Percentiles rank a stretch among this genome's conserved stretches.
Conservation (phyloP, 2,888 invertebrate genomes). For the Formica aserva region DNA sequence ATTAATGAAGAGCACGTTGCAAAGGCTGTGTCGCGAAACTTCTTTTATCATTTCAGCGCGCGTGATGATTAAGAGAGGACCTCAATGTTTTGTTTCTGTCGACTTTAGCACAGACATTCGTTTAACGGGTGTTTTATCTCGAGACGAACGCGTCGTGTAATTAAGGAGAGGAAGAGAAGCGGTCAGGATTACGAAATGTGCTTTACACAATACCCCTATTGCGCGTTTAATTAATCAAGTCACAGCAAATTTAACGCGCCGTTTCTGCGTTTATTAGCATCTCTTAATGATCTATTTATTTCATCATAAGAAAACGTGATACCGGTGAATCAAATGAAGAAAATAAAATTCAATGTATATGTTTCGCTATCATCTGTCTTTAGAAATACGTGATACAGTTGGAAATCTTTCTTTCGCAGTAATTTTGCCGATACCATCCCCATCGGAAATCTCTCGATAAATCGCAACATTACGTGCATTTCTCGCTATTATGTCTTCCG, state of each 20-base stretch:
- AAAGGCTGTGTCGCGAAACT: not conserved
- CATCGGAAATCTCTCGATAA: not conserved
- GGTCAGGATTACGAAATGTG: constrained; percentile 33
- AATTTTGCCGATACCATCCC: not conserved
- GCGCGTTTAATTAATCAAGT: constrained; percentile 41
- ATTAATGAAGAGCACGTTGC: constrained; percentile 21
- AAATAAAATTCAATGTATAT: not conserved
- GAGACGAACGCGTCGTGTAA: constrained; percentile 10
- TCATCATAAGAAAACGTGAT: not conserved
- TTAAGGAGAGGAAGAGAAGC: constrained; percentile 26
- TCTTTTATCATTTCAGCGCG: not conserved
- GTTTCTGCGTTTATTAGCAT: constrained; percentile 26
- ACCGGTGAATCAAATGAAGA: not conserved
- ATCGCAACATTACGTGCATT: constrained; percentile 21
- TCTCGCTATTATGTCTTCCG: not conserved
- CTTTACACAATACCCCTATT: constrained; percentile 41
- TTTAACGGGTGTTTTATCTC: constrained; percentile 41
- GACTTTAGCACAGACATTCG: constrained; percentile 20
- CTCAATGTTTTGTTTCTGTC: constrained; percentile 25
- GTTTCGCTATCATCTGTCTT: not conserved
- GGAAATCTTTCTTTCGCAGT: not conserved
- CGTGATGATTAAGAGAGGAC: not conserved
- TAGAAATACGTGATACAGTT: not conserved
- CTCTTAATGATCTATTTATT: not conserved
- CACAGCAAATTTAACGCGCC: constrained; percentile 16